phyloP scores from a whole-genome alignment of 2,113 vertebrate species.

The Morone saxatilis region DNA sequence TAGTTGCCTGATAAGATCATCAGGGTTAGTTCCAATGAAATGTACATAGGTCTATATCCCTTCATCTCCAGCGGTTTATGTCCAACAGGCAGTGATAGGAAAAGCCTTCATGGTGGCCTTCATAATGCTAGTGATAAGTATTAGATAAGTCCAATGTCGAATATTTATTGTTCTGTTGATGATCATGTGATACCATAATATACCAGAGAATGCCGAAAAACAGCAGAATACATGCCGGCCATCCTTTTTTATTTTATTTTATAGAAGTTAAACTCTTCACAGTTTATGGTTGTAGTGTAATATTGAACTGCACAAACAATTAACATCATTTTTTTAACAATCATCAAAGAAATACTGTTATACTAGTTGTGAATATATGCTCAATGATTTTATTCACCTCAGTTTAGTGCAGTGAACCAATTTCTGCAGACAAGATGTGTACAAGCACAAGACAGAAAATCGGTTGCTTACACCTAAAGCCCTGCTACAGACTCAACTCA shows the following conservation, averaged over 20 bases:
- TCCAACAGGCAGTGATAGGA: constrained; percentile 18
- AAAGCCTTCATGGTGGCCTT: constrained; percentile 53
- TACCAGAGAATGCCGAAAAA: background rate
- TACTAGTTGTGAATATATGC: background rate
- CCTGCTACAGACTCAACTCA: background rate
- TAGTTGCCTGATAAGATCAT: constrained; percentile 2
- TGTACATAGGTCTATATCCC: background rate
- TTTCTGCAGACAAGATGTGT: background rate
- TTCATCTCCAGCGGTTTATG: constrained; percentile 13
- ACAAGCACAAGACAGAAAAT: background rate
- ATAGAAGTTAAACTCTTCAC: background rate
- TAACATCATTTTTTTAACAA: background rate
- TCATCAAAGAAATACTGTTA: background rate
- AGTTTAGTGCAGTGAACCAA: background rate
- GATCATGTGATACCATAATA: background rate
- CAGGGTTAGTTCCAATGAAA: constrained; percentile 26
- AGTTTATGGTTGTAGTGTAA: background rate
- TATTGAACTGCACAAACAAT: background rate
- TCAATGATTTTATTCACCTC: background rate
- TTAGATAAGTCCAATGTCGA: constrained; percentile 30
- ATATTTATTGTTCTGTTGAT: constrained; percentile 26
- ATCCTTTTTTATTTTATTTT: background rate
- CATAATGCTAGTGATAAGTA: constrained; percentile 50
- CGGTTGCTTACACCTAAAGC: background rate
- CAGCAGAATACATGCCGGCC: background rate